A percentile compares a stretch with the other conserved stretches of the same genome.
These are phyloP conservation scores for Gonatopus flavifemur DNA, from an alignment of 1,140 invertebrate species.

Conservation along the genomic window DNA sequence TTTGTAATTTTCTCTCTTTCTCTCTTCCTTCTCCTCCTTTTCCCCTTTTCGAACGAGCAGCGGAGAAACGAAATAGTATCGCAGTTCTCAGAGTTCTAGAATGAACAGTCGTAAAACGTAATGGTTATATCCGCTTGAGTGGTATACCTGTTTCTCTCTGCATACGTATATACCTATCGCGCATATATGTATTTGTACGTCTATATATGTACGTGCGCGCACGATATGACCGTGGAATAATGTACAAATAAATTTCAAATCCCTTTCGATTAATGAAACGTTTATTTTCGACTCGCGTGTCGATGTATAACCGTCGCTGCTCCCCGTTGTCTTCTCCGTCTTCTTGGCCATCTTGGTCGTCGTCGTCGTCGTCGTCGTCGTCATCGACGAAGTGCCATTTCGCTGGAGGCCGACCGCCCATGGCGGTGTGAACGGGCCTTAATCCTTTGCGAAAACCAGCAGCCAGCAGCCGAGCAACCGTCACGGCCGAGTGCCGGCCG, in stretches of 20 bases:
- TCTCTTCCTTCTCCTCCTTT: too few species aligned
- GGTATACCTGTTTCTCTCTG: background rate
- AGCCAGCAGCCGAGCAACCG: too few species aligned
- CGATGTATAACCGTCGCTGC: background rate
- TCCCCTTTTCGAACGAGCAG: too few species aligned
- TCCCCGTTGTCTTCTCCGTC: background rate
- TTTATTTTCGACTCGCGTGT: slow-evolving; percentile 10
- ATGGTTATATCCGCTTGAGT: background rate
- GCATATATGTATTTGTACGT: background rate
- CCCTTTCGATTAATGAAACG: slow-evolving; percentile 17
- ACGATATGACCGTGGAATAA: slow-evolving; percentile 12
- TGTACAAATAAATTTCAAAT: slow-evolving; percentile 12
- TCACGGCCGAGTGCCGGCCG: slow-evolving; percentile 27
- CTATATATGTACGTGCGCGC: background rate
- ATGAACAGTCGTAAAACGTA: slow-evolving; percentile 13
- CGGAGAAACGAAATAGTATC: too few species aligned
- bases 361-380: background rate
- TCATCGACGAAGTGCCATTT: background rate
- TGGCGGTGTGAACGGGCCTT: slow-evolving; percentile 34
- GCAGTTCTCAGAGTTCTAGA: too few species aligned
- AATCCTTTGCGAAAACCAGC: too few species aligned
- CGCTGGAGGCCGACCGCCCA: slow-evolving; percentile 16
- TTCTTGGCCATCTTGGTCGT: slow-evolving; percentile 1
- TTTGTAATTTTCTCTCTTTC: too few species aligned
- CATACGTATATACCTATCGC: background rate